Percentiles rank a stretch among this genome's conserved stretches.
These are phyloP conservation scores for Perodicticus potto DNA, from an alignment of 2,797 vertebrate genomes.

Conservation along the genomic window DNA sequence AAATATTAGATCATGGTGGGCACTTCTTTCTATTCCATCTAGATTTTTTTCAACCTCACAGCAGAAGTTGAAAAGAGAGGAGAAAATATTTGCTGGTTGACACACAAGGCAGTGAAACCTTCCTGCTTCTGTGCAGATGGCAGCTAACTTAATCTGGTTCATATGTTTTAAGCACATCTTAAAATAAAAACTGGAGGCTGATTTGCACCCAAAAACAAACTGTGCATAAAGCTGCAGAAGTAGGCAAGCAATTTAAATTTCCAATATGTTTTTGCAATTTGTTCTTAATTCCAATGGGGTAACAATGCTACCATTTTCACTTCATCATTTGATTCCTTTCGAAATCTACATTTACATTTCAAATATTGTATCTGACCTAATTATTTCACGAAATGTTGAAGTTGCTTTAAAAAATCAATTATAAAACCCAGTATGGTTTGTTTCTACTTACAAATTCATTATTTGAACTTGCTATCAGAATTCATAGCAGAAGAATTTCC, in stretches of 20 bases:
- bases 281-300: background rate
- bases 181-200: constrained; percentile 72
- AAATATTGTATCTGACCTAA: constrained; percentile 53
- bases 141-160: constrained; percentile 39
- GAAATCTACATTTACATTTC: constrained; percentile 56
- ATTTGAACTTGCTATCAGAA: constrained; percentile 30
- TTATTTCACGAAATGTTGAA: constrained; percentile 57
- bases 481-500: background rate
- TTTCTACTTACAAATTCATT: constrained; percentile 10
- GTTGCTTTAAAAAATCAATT: constrained; percentile 34
- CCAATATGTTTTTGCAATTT: constrained; percentile 34
- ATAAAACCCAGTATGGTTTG: background rate
- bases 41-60: background rate
- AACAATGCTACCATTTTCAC: constrained; percentile 8
- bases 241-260: constrained; percentile 59
- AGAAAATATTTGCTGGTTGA: constrained; percentile 45
- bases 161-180: constrained; percentile 64
- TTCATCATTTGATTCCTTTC: constrained; percentile 1
- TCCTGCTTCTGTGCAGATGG: constrained; percentile 32
- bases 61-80: constrained; percentile 51
- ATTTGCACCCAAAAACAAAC: constrained; percentile 48
- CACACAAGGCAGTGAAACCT: constrained; percentile 36
- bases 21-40: background rate
- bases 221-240: constrained; percentile 8
- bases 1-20: constrained; percentile 56